These are phyloP conservation scores for Catagonus wagneri DNA, from an alignment of 2,113 vertebrate species.

Conservation along the genomic window DNA sequence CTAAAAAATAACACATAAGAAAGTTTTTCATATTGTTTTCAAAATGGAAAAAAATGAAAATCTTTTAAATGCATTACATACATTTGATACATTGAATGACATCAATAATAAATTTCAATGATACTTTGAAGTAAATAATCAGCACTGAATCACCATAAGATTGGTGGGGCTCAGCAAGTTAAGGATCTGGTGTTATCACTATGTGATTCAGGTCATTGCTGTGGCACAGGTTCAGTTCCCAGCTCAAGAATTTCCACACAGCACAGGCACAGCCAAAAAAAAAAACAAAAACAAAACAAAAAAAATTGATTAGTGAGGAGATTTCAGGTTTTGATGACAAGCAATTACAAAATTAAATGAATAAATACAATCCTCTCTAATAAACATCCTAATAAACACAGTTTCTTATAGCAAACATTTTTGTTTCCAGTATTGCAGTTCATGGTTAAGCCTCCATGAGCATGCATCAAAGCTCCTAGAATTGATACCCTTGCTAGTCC, in stretches of 20 bases:
- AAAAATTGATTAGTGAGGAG: not conserved
- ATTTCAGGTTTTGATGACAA: constrained; percentile 32
- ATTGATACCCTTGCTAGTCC: fast-evolving
- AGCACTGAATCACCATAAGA: not conserved
- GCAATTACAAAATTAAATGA: not conserved
- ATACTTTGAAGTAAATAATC: constrained; percentile 28
- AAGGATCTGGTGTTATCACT: too few species aligned
- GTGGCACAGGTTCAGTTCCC: too few species aligned
- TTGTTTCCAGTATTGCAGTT: not conserved
- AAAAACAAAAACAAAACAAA: too few species aligned
- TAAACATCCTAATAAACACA: not conserved
- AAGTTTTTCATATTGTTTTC: not conserved
- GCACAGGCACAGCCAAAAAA: too few species aligned
- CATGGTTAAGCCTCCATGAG: not conserved
- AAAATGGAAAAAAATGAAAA: not conserved
- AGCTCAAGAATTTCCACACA: too few species aligned
- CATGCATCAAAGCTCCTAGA: not conserved
- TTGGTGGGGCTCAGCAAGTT: not conserved
- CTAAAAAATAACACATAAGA: not conserved
- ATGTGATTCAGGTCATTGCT: too few species aligned
- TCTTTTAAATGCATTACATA: not conserved
- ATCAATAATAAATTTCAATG: not conserved
- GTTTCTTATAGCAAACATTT: not conserved
- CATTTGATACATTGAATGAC: constrained; percentile 13
- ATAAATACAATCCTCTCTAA: not conserved